Evolutionary conservation across 2,888 invertebrate genomes (phyloP), one percentile per base, ranked within the genome.

Genomic region (Oligia latruncula): DNA sequence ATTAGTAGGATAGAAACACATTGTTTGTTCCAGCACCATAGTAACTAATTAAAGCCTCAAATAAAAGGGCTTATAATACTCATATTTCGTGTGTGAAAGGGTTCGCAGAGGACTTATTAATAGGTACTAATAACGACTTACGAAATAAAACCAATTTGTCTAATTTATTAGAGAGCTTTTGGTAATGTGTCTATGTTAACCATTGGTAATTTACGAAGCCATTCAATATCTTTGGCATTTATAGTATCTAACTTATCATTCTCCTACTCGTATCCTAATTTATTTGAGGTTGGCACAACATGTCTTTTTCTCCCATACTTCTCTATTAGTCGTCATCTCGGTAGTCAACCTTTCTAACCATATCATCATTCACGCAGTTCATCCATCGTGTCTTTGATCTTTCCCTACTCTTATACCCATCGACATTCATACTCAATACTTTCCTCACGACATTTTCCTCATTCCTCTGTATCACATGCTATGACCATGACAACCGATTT

Each of bases 71-170:
- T 35, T 52, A 40, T 40, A 64, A 58, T 43, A 49, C 23, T 46
- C 46, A 60, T 66, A 52, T 46, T 70, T 84, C n/a, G 64, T 79
- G 43, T 35, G 11, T 58, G 62, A 68, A 80, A 60, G 82, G 82
- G 85, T 72, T 35, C 35, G 46, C 49, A 58, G 23, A 40, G 8
- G n/a, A 84, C 58, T 68, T 49, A 60, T 49, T 70, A 68, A 84
- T 81, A 60, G 15, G 60, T 60, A 68, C 40, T 84, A 81, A 65
- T 81, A 85, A 81, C 60, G 60, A 85, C 43, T 85, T 70, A 80
- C 64, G 49, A 52, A 81, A 64, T 85, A 46, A 73, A 52, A 81
- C 64, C 70, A 81, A 85, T 85, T 74, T 80, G 62, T 49, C 60
- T 66, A 29, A 82, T 81, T 73, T 82, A 74, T 65, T 74, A 29